phyloP scores from a whole-genome alignment of 1,140 invertebrate species.

The Caenorhabditis remanei region DNA sequence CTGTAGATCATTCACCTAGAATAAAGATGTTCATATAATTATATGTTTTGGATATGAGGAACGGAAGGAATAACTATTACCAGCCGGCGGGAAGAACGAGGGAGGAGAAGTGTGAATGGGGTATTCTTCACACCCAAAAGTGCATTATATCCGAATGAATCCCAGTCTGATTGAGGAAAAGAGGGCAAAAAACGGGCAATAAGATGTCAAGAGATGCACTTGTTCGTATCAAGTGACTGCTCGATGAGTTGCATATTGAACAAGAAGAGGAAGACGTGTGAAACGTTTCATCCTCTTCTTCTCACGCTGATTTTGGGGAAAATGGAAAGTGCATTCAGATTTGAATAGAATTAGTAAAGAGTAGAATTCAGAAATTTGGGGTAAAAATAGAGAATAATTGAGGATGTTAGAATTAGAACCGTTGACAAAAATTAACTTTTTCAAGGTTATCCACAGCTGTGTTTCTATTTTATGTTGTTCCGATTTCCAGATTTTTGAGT shows the following conservation, averaged over 20 bases:
- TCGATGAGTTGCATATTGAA: constrained; percentile 46
- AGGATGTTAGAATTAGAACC: neutral
- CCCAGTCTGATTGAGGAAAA: constrained; percentile 40
- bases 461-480: too few relatives aligned
- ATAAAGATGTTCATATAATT: constrained; percentile 9
- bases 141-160: constrained; percentile 48
- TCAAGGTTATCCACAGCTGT: too few relatives aligned
- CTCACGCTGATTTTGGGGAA: constrained; percentile 50
- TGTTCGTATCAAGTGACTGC: constrained; percentile 55
- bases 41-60: constrained; percentile 39
- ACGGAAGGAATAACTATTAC: constrained; percentile 29
- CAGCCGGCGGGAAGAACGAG: constrained; percentile 19
- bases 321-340: neutral
- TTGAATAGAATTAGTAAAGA: constrained; percentile 4
- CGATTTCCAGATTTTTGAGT: too few relatives aligned
- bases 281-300: neutral
- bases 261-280: neutral
- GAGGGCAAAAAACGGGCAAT: constrained; percentile 2
- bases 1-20: constrained; percentile 8
- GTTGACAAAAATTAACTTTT: too few relatives aligned
- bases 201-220: constrained; percentile 48
- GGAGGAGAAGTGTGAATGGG: neutral
- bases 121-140: constrained; percentile 20
- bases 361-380: neutral
- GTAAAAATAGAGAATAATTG: neutral